These are phyloP conservation scores for Phlogophora meticulosa DNA, from an alignment of 2,888 invertebrate genomes.

Conservation along the genomic window DNA sequence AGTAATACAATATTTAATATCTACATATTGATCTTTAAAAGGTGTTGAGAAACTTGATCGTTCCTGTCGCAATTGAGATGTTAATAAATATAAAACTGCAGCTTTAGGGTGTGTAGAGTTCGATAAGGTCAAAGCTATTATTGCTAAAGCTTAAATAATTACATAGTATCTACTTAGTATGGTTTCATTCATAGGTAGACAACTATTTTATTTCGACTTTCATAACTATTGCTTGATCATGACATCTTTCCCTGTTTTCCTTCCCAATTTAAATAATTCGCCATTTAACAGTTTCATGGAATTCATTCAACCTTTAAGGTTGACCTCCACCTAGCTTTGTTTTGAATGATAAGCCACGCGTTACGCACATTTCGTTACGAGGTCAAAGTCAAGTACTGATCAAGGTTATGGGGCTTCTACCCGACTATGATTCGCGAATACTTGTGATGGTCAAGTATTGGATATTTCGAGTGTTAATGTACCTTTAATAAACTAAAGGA, in stretches of 20 bases:
- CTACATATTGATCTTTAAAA: slow-evolving; percentile 49
- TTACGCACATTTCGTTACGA: slow-evolving; percentile 64
- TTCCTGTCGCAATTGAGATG: slow-evolving; percentile 45
- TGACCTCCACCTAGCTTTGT: slow-evolving; percentile 55
- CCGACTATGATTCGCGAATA: slow-evolving; percentile 50
- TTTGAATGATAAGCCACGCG: slow-evolving; percentile 66
- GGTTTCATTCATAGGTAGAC: neutral
- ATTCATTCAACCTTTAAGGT: slow-evolving; percentile 20
- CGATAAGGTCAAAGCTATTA: slow-evolving; percentile 18
- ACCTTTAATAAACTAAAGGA: neutral
- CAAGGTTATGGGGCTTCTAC: slow-evolving; percentile 65
- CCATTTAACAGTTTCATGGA: slow-evolving; percentile 3
- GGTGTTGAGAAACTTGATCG: slow-evolving; percentile 42
- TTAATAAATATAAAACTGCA: slow-evolving; percentile 23
- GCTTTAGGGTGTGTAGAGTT: slow-evolving; percentile 19
- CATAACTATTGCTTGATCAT: neutral
- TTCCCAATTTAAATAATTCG: slow-evolving; percentile 3
- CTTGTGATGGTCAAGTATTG: slow-evolving; percentile 19
- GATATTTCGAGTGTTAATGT: slow-evolving; percentile 14
- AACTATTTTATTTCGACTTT: slow-evolving; percentile 5
- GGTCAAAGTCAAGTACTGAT: slow-evolving; percentile 71
- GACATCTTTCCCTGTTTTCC: neutral
- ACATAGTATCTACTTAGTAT: neutral
- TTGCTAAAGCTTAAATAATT: slow-evolving; percentile 6
- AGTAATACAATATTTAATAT: slow-evolving; percentile 48